phyloP scores from a whole-genome alignment of 2,113 vertebrate genomes.

The Nanger granti region DNA sequence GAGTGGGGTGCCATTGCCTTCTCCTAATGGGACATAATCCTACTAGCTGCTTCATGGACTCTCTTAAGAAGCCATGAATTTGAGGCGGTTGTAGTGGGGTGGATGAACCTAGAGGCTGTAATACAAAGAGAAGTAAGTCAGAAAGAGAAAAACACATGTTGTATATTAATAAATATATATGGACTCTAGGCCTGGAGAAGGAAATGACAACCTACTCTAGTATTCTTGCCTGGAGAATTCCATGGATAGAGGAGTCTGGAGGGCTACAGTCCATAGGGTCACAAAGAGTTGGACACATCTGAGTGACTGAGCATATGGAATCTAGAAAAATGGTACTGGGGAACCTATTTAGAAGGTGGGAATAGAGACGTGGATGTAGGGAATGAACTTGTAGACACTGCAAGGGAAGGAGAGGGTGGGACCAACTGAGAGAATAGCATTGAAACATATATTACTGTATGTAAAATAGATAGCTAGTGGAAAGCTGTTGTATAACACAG shows the following conservation, averaged over 20 bases:
- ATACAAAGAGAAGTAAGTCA: not conserved
- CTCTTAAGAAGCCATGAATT: not conserved
- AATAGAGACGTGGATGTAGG: not conserved
- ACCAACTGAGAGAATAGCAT: not conserved
- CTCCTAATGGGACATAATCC: not conserved
- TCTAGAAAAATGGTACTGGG: not conserved
- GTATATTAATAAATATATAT: not conserved
- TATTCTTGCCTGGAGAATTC: not conserved
- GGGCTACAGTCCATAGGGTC: not conserved
- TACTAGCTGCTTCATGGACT: not conserved
- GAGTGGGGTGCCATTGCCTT: too few species aligned
- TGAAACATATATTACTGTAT: not conserved
- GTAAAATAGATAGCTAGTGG: not conserved
- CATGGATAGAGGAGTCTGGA: not conserved
- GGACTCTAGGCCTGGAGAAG: not conserved
- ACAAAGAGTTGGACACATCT: not conserved
- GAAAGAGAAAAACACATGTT: not conserved
- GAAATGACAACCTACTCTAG: not conserved
- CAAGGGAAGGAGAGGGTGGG: not conserved
- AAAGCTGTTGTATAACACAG: not conserved
- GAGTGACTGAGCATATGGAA: not conserved
- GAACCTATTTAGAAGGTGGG: not conserved
- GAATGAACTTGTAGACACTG: not conserved
- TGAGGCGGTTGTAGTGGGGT: not conserved
- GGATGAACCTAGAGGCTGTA: not conserved